These are phyloP conservation scores for Clanis bilineata DNA, from an alignment of 2,888 invertebrate genomes.

Conservation along the genomic window DNA sequence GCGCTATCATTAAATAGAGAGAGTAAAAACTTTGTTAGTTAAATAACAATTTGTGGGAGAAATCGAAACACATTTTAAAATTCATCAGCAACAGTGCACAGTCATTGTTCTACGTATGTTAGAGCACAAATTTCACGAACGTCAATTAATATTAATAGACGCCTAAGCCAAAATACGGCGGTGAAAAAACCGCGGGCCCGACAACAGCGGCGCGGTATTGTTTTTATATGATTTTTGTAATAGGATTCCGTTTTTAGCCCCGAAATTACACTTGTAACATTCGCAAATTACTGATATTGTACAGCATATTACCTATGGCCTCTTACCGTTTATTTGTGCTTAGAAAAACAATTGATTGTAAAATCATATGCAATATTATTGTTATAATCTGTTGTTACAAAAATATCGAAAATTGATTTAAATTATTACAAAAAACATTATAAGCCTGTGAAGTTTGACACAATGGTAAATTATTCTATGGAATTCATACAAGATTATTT, in stretches of 20 bases:
- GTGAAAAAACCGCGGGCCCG: constrained; percentile 42
- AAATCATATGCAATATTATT: no score
- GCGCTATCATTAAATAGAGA: constrained; percentile 1
- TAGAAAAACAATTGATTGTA: no score
- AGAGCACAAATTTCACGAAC: constrained; percentile 53
- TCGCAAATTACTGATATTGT: background rate
- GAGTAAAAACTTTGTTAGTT: constrained; percentile 21
- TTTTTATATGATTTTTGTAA: constrained; percentile 36
- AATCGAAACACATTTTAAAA: constrained; percentile 46
- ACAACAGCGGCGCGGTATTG: constrained; percentile 27
- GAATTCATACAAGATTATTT: no score
- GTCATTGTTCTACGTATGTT: constrained; percentile 62
- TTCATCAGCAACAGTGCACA: constrained; percentile 49
- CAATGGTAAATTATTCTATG: no score
- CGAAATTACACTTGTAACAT: background rate
- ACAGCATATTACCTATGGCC: no score
- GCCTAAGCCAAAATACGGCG: constrained; percentile 46
- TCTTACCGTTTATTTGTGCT: no score
- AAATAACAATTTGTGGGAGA: constrained; percentile 42
- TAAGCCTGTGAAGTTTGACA: no score
- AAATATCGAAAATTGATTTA: no score
- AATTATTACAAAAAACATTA: no score
- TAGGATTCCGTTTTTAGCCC: constrained; percentile 32
- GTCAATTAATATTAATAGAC: constrained; percentile 70
- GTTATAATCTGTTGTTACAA: no score